Evolutionary conservation across 1,140 invertebrate genomes (phyloP).

Genomic region (Drosophila tani): DNA sequence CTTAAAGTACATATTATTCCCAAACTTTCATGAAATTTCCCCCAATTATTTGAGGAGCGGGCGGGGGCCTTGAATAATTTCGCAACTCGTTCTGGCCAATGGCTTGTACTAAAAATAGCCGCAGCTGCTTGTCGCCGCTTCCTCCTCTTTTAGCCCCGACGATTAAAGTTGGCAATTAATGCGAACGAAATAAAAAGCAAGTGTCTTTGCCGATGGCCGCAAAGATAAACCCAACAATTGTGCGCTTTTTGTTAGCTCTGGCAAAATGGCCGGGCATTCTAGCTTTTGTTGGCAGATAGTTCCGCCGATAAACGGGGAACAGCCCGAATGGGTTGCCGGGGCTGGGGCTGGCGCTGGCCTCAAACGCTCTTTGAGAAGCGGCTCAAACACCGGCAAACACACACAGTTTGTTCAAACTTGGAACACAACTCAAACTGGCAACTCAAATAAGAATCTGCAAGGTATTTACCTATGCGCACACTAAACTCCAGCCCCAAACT

Average conservation of each 20-base stretch:
- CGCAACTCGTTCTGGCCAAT: neutral
- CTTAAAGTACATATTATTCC: neutral
- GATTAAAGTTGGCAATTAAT: slow-evolving; percentile 74
- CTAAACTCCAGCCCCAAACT: slow-evolving; percentile 32
- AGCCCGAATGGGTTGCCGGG: slow-evolving; percentile 10
- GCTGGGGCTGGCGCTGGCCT: neutral
- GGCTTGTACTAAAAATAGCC: slow-evolving; percentile 32
- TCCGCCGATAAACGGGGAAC: slow-evolving; percentile 31
- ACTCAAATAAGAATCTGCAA: slow-evolving; percentile 74
- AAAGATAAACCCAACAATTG: slow-evolving; percentile 67
- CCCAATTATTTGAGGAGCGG: neutral
- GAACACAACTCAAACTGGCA: slow-evolving; percentile 50
- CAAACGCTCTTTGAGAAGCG: slow-evolving; percentile 31
- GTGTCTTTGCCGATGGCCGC: slow-evolving; percentile 63
- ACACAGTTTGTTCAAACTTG: slow-evolving; percentile 55
- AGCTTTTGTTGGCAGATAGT: slow-evolving; percentile 48
- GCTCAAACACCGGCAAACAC: slow-evolving; percentile 23
- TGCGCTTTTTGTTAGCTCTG: slow-evolving; percentile 34
- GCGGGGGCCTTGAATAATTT: neutral
- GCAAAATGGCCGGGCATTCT: slow-evolving; percentile 50
- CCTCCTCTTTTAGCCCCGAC: slow-evolving; percentile 1
- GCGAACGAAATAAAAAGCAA: slow-evolving; percentile 73
- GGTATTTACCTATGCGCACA: slow-evolving; percentile 76
- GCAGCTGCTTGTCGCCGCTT: slow-evolving; percentile 5
- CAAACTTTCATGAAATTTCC: neutral